Base-by-base conservation (phyloP, 2,113 vertebrate genomes). In the Oncorhynchus mykiss region DNA sequence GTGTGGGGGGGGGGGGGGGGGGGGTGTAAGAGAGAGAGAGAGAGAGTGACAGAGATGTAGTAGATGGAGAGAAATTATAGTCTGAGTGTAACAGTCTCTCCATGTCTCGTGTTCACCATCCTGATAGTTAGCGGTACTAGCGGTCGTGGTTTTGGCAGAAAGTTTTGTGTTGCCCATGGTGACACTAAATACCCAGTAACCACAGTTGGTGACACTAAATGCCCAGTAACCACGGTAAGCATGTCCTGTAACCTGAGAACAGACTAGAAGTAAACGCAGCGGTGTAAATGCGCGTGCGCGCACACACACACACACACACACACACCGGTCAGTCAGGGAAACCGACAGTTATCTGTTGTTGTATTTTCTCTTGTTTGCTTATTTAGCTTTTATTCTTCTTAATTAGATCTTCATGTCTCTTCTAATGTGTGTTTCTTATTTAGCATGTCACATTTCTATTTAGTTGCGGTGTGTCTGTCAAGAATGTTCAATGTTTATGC, bases 191-290 rank as follows among this genome's bases (percentile, higher is more conserved):
- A 78, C 88, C 84, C 78, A 71, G 49, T 51, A 16, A 14, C 49
- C 16, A 14, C 16, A 68, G 71, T 34, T 34, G 34, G 34, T 34
- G 34, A 7, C 34, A 72, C 80, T 83, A 78, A 73, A 22, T 60
- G 16, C 7, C 79, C 75, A 29, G 49, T 77, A 82, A 88, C 89
- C 82, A 25, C 83, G 83, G 79, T 81, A 39, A 88, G 84, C 48
- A 20, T 73, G 89, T 89, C 86, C 81, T 90, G 90, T 91, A 90
- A 91, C 85, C 71, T 72, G 89, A 88, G 79, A 51, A 76, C 45
- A 67, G 70, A 74, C 72, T 74, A 70, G 76, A 79, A 78, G 73
- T 78, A 73, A 84, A 79, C 12, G 71, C 80, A 80, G 78, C 31
- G 39, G 71, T 84, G 86, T 80, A 89, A 84, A 79, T 5, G 4